Conservation (phyloP, 2,113 vertebrate species). For the Anoura caudifer region DNA sequence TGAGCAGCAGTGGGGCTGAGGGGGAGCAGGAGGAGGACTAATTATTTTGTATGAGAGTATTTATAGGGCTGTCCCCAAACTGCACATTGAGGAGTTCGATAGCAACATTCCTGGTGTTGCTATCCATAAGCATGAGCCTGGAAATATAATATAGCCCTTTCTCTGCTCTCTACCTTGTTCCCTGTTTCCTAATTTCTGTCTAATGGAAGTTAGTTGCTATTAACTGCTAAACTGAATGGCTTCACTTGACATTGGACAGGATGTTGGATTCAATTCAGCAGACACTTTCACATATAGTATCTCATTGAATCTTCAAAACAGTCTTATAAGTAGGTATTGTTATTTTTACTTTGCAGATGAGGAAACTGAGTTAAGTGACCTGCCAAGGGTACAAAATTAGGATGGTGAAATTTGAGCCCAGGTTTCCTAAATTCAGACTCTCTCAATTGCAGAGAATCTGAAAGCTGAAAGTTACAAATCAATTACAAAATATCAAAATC, state of each 20-base stretch:
- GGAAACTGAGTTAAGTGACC: constrained; percentile 8
- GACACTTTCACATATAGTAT: background rate
- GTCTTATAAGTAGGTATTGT: background rate
- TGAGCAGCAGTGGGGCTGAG: background rate
- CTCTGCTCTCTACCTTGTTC: constrained; percentile 11
- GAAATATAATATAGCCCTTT: constrained; percentile 1
- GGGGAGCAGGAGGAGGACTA: background rate
- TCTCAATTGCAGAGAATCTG: background rate
- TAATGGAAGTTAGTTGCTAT: constrained; percentile 9
- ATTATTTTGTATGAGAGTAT: constrained; percentile 8
- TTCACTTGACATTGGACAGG: constrained; percentile 23
- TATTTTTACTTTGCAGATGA: background rate
- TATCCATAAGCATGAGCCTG: constrained; percentile 30
- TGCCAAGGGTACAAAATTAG: background rate
- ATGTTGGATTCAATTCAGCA: background rate
- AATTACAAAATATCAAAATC: constrained; percentile 11
- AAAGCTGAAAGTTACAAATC: constrained; percentile 13
- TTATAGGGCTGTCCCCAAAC: background rate
- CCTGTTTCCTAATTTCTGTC: constrained; percentile 7
- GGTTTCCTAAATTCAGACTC: background rate
- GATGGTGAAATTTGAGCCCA: background rate
- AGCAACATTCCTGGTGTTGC: constrained; percentile 21
- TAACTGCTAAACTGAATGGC: background rate
- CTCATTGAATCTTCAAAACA: constrained; percentile 13
- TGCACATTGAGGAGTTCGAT: background rate